Conservation (phyloP, 2,888 invertebrate species). For the Phyllotreta striolata region DNA sequence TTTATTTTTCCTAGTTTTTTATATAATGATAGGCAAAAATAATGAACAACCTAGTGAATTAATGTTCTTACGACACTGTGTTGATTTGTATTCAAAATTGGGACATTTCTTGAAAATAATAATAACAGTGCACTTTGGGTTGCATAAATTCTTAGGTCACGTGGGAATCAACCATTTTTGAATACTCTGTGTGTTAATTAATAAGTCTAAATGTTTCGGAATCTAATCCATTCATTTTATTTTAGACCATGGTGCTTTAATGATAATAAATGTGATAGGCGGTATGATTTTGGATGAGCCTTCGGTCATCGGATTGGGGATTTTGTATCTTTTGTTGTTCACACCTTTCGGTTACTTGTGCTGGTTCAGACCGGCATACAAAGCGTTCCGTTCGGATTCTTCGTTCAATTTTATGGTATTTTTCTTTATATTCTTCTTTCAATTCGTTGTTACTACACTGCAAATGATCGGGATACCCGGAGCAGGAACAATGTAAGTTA, state of each 20-base stretch:
- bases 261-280: constrained; percentile 87
- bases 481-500: constrained; percentile 86
- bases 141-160: too few species aligned
- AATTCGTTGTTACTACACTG: constrained; percentile 87
- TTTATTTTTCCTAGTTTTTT: too few species aligned
- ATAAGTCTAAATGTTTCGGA: too few species aligned
- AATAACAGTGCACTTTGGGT: too few species aligned
- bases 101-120: too few species aligned
- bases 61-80: too few species aligned
- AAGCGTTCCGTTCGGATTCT: constrained; percentile 98
- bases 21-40: too few species aligned
- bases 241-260: constrained; percentile 88
- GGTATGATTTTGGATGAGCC: constrained; percentile 80
- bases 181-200: too few species aligned
- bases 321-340: constrained; percentile 89
- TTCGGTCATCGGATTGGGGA: constrained; percentile 83
- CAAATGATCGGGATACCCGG: constrained; percentile 87
- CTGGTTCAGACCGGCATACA: constrained; percentile 99
- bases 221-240: constrained; percentile 50
- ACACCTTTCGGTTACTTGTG: constrained; percentile 98
- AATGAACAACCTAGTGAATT: too few species aligned
- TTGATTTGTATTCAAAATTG: too few species aligned
- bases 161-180: too few species aligned
- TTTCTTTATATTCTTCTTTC: constrained; percentile 98
- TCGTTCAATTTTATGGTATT: constrained; percentile 99